Conservation (phyloP, 1,140 invertebrate genomes). For the Drosophila serrata region DNA sequence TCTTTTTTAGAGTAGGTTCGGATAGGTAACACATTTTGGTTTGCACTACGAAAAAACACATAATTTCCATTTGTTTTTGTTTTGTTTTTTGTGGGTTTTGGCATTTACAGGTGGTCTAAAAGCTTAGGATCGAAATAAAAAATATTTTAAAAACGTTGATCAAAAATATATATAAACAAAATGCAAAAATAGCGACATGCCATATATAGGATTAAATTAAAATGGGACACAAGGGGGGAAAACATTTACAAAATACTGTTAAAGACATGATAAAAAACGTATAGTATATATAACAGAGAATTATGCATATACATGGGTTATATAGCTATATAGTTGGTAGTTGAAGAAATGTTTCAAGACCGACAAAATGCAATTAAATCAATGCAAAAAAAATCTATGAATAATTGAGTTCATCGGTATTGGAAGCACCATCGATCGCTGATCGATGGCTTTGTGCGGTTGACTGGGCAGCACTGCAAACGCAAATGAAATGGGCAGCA, state of each 20-base stretch:
- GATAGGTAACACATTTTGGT: conserved; percentile 40
- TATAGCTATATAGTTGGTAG: conserved; percentile 42
- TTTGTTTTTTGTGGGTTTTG: conserved; percentile 25
- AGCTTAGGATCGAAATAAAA: conserved; percentile 15
- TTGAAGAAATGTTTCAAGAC: conserved; percentile 53
- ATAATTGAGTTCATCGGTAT: conserved; percentile 52
- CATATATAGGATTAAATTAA: conserved; percentile 38
- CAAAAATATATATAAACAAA: conserved; percentile 54
- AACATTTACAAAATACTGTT: conserved; percentile 64
- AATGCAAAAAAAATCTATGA: conserved; percentile 49
- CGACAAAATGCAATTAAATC: conserved; percentile 69
- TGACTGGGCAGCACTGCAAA: conserved; percentile 68
- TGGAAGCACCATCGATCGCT: conserved; percentile 26
- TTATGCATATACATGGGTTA: conserved; percentile 42
- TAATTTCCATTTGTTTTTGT: conserved; percentile 23
- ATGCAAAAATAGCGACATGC: conserved; percentile 53
- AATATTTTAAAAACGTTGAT: conserved; percentile 20
- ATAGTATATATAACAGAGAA: conserved; percentile 62
- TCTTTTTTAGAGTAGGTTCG: conserved; percentile 47
- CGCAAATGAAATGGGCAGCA: conserved; percentile 75
- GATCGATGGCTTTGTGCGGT: conserved; percentile 35
- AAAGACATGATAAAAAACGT: conserved; percentile 44
- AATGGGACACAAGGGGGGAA: conserved; percentile 18
- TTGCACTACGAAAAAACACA: conserved; percentile 33
- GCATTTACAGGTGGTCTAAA: conserved; percentile 50